These are phyloP conservation scores for Haliaeetus leucogaster DNA, from an alignment of 2,113 vertebrate genomes.

Conservation along the genomic window DNA sequence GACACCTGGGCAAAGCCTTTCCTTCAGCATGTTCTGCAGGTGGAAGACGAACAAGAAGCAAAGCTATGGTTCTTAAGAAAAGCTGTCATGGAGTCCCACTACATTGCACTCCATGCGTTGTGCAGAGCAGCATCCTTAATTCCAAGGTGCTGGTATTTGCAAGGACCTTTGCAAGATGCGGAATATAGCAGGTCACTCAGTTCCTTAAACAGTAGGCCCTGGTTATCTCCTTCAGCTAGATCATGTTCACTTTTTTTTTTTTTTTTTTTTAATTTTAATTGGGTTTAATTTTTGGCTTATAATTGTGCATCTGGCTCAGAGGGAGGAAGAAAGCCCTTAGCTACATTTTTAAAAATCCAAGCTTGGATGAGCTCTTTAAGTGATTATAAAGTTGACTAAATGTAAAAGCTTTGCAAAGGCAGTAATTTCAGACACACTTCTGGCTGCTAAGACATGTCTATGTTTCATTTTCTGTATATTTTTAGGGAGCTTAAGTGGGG, in stretches of 20 bases:
- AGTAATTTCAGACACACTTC: constrained; percentile 55
- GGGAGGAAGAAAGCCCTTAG: constrained; percentile 46
- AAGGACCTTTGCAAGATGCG: not conserved
- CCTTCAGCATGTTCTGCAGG: not conserved
- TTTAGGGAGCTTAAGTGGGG: constrained; percentile 45
- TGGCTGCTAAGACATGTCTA: constrained; percentile 30
- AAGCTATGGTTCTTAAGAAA: not conserved
- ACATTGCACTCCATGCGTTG: accelerated
- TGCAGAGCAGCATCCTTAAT: not conserved
- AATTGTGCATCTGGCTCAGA: constrained; percentile 14
- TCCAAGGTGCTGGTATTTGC: not conserved
- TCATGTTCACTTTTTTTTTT: not conserved
- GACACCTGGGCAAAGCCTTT: not conserved
- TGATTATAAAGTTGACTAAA: constrained; percentile 55
- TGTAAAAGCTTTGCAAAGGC: constrained; percentile 43
- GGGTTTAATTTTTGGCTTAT: constrained; percentile 7
- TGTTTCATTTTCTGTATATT: constrained; percentile 44
- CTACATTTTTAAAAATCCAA: constrained; percentile 31
- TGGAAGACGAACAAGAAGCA: not conserved
- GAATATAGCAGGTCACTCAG: not conserved
- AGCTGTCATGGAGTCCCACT: accelerated
- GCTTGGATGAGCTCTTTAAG: constrained; percentile 54
- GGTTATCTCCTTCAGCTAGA: not conserved
- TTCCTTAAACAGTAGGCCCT: not conserved
- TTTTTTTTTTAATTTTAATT: not conserved